Percentiles rank a stretch among this genome's conserved stretches.
Conservation (phyloP, 2,797 vertebrate species). For the Poecilia gillii region DNA sequence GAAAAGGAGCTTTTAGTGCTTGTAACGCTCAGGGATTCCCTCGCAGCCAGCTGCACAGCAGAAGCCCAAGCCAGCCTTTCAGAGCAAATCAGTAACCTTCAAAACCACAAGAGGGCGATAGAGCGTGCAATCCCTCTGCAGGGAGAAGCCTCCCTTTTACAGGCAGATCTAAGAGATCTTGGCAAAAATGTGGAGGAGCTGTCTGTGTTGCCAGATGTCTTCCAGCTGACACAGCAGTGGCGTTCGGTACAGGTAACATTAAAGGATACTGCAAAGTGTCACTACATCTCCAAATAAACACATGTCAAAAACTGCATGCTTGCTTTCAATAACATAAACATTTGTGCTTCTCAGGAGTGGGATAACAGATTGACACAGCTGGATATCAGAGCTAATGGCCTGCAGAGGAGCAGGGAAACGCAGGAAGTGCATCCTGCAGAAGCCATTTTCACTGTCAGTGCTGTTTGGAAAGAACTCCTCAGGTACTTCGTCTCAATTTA, state of each 20-base stretch:
- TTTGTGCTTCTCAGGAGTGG: constrained; percentile 44
- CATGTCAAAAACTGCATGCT: not conserved
- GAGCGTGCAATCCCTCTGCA: constrained; percentile 14
- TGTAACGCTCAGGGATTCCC: constrained; percentile 34
- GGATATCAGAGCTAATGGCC: constrained; percentile 15
- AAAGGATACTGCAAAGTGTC: not conserved
- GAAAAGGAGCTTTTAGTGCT: constrained; percentile 50
- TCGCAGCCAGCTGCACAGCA: constrained; percentile 8
- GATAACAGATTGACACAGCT: constrained; percentile 38
- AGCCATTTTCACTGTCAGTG: constrained; percentile 14
- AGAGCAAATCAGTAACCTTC: constrained; percentile 35
- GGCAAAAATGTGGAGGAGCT: constrained; percentile 14
- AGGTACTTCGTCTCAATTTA: constrained; percentile 42
- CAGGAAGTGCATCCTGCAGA: constrained; percentile 24
- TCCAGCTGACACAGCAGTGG: constrained; percentile 56
- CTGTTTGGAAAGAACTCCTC: constrained; percentile 37
- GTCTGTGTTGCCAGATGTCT: constrained; percentile 15
- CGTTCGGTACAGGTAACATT: constrained; percentile 46
- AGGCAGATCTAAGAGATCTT: constrained; percentile 27
- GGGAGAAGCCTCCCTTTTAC: constrained; percentile 28
- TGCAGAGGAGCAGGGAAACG: constrained; percentile 31
- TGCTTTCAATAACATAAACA: not conserved
- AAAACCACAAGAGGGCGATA: constrained; percentile 58
- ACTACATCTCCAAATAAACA: constrained; percentile 7
- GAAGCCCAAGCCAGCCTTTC: constrained; percentile 35